phyloP scores from a whole-genome alignment of 1,140 invertebrate species.

The Drosophila subobscura region DNA sequence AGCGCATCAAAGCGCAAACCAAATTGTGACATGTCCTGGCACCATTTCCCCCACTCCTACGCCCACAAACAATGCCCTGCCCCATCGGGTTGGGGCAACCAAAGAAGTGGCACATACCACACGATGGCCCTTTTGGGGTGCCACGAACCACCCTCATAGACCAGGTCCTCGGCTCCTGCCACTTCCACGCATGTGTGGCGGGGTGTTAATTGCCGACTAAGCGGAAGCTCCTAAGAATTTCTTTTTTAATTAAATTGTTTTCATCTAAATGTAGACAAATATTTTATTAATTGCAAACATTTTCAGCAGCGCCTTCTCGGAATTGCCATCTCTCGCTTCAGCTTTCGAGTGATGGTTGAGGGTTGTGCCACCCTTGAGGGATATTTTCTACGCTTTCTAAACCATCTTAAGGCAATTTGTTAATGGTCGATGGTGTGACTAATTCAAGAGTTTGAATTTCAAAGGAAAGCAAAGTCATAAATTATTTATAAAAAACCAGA shows the following conservation, averaged over 20 bases:
- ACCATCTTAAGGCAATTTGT: constrained; percentile 14
- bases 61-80: constrained; percentile 34
- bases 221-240: constrained; percentile 53
- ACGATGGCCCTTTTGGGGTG: constrained; percentile 3
- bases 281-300: constrained; percentile 39
- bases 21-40: constrained; percentile 54
- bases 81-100: constrained; percentile 27
- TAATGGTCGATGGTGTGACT: constrained; percentile 39
- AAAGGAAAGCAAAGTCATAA: constrained; percentile 12
- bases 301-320: constrained; percentile 32
- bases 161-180: constrained; percentile 1
- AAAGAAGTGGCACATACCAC: constrained; percentile 32
- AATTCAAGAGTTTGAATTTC: constrained; percentile 16
- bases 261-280: constrained; percentile 34
- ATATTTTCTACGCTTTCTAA: neutral
- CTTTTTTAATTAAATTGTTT: constrained; percentile 60
- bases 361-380: neutral
- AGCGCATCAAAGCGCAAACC: constrained; percentile 48
- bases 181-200: constrained; percentile 43
- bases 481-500: constrained; percentile 7
- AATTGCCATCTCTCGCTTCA: neutral
- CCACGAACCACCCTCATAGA: constrained; percentile 7
- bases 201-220: constrained; percentile 50
- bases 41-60: neutral
- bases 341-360: too few relatives aligned